Evolutionary conservation across 2,797 vertebrate species (phyloP).

Genomic region (Zenarchopterus dispar): DNA sequence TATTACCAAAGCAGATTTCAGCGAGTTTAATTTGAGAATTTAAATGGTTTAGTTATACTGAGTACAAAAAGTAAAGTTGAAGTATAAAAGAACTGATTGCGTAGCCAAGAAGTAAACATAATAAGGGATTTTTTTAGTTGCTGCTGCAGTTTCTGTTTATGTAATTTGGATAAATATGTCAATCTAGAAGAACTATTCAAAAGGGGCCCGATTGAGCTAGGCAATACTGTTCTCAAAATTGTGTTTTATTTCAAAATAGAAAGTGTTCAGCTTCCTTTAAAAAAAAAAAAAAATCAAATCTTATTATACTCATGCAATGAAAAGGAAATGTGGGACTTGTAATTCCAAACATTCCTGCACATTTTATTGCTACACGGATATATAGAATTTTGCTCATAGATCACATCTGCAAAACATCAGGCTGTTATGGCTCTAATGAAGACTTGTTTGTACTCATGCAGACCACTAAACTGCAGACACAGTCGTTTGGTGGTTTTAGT

Average conservation of each 20-base stretch:
- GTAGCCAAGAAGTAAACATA: conserved; percentile 13
- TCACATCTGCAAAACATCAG: conserved; percentile 62
- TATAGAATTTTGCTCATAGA: conserved; percentile 32
- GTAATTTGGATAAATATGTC: conserved; percentile 26
- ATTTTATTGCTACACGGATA: conserved; percentile 21
- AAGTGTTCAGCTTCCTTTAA: conserved; percentile 1
- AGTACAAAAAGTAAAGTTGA: conserved; percentile 9
- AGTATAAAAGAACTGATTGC: conserved; percentile 10
- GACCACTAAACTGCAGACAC: conserved; percentile 30
- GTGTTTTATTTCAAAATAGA: conserved; percentile 15
- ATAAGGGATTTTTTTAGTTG: conserved; percentile 10
- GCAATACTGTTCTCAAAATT: conserved; percentile 22
- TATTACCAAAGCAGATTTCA: conserved; percentile 20
- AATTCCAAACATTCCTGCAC: conserved; percentile 24
- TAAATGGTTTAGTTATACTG: background rate
- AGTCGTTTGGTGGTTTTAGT: conserved; percentile 22
- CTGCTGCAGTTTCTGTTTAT: conserved; percentile 27
- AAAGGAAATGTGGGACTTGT: background rate
- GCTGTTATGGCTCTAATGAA: conserved; percentile 36
- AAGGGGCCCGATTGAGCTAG: conserved; percentile 17
- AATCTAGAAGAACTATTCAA: conserved; percentile 24
- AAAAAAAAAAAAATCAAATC: conserved; percentile 6
- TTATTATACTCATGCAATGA: conserved; percentile 13
- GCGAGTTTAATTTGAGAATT: conserved; percentile 14
- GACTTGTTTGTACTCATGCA: conserved; percentile 51